Evolutionary conservation across 2,888 invertebrate genomes (phyloP).

Genomic region (Mellilla xanthometata): DNA sequence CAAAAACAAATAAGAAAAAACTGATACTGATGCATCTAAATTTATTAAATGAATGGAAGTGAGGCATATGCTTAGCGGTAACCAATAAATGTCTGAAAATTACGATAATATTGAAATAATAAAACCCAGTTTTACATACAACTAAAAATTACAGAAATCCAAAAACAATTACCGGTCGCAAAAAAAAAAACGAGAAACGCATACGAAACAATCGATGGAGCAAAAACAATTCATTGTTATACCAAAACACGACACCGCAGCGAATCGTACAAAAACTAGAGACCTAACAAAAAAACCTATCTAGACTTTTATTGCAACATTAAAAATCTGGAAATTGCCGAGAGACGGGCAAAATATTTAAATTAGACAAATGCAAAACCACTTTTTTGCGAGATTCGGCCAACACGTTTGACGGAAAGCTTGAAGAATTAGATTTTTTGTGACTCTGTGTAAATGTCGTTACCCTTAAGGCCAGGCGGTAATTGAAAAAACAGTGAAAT

Average conservation of each 20-base stretch:
- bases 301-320: conserved; percentile 45
- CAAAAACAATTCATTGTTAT: conserved; percentile 31
- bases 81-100: no score
- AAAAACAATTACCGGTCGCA: conserved; percentile 9
- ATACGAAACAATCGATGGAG: conserved; percentile 47
- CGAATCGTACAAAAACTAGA: conserved; percentile 40
- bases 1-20: no score
- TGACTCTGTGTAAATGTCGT: no score
- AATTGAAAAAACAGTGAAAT: no score
- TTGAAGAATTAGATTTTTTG: no score
- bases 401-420: background rate
- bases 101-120: no score
- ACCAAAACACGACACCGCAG: conserved; percentile 23
- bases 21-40: no score
- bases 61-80: no score
- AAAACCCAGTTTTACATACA: no score
- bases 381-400: conserved; percentile 30
- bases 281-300: conserved; percentile 42
- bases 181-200: conserved; percentile 45
- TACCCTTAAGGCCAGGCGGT: no score
- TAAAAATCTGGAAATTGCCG: conserved; percentile 40
- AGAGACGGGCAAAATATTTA: conserved; percentile 50
- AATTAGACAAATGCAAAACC: conserved; percentile 45
- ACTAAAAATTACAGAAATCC: no score
- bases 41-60: no score